Conservation (phyloP, 2,113 vertebrate genomes). For the Rhinopomastus cyanomelas region DNA sequence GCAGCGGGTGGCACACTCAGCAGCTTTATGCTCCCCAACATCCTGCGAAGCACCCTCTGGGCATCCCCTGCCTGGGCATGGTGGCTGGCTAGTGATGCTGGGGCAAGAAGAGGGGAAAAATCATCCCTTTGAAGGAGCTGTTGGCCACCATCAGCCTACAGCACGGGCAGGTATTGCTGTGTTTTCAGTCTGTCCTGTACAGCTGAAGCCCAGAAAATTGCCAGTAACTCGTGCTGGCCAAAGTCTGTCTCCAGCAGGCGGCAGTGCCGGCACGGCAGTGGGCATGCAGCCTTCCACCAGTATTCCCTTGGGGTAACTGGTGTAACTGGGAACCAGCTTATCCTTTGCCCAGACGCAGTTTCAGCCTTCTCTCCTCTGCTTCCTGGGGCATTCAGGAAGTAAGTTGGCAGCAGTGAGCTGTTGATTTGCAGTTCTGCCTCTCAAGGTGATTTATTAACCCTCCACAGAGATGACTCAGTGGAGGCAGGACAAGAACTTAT, state of each 20-base stretch:
- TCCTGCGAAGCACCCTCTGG: rapidly evolving
- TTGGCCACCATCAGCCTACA: rapidly evolving
- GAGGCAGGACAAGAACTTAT: not conserved
- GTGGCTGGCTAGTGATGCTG: not conserved
- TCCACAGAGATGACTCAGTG: not conserved
- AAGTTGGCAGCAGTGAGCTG: not conserved
- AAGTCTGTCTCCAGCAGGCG: conserved; percentile 32
- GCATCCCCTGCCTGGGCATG: rapidly evolving
- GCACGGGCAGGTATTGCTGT: not conserved
- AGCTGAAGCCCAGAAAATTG: not conserved
- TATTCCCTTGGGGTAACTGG: not conserved
- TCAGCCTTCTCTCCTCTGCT: not conserved
- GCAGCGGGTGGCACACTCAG: not conserved
- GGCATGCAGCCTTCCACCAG: not conserved
- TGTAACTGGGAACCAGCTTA: not conserved
- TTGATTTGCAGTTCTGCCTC: not conserved
- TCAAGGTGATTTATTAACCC: not conserved
- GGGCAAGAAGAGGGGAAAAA: not conserved
- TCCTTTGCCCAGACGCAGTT: not conserved
- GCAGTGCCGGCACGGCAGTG: not conserved
- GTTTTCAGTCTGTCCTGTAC: not conserved
- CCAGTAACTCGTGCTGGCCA: not conserved
- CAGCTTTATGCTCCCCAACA: rapidly evolving
- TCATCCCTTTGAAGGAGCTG: not conserved
- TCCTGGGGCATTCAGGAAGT: not conserved